These are phyloP conservation scores for Pterostichus madidus DNA, from an alignment of 2,888 invertebrate species.

Conservation along the genomic window DNA sequence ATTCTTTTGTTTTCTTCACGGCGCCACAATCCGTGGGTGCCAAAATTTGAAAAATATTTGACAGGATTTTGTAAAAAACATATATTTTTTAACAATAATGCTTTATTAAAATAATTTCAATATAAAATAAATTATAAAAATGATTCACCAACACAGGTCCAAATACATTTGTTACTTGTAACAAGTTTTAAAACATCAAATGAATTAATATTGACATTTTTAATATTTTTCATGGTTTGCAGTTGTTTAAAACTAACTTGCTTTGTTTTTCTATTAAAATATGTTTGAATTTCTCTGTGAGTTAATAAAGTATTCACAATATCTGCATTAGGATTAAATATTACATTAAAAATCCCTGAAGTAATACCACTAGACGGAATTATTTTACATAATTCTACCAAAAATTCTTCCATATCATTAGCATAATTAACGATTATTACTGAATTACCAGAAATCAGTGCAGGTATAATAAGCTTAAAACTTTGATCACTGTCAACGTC, in stretches of 20 bases:
- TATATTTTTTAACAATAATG: background rate
- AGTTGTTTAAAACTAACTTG: constrained; percentile 36
- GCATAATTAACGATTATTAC: constrained; percentile 71
- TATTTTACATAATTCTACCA: constrained; percentile 69
- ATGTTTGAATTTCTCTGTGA: constrained; percentile 66
- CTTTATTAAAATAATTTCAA: constrained; percentile 45
- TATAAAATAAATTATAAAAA: constrained; percentile 62
- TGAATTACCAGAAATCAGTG: constrained; percentile 73
- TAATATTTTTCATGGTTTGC: constrained; percentile 13
- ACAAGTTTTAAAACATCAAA: constrained; percentile 69
- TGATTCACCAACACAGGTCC: constrained; percentile 73
- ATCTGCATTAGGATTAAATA: constrained; percentile 58
- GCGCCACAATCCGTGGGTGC: background rate
- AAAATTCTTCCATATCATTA: constrained; percentile 67
- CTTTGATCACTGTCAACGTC: constrained; percentile 68
- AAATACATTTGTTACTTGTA: constrained; percentile 72
- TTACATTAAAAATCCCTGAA: constrained; percentile 67
- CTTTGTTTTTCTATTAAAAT: constrained; percentile 26
- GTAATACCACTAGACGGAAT: constrained; percentile 70
- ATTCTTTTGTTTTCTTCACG: background rate
- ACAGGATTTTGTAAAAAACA: background rate
- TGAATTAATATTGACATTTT: constrained; percentile 49
- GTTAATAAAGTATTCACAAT: constrained; percentile 50
- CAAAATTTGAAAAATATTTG: background rate
- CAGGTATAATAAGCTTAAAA: constrained; percentile 70